Base-by-base conservation (phyloP, 2,797 vertebrate species). In the Trachops cirrhosus region DNA sequence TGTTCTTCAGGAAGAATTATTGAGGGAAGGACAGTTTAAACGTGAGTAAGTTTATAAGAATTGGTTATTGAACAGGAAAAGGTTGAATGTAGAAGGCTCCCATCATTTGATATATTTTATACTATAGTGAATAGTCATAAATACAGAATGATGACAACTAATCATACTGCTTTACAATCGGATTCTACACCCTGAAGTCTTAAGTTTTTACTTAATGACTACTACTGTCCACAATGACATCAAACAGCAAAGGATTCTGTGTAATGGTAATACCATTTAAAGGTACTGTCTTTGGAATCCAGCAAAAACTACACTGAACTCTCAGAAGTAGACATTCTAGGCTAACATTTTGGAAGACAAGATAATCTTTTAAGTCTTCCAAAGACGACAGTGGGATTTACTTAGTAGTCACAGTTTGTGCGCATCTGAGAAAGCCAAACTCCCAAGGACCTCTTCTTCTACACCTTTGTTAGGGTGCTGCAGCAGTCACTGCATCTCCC, bases 321-420 rank as follows among this genome's bases (percentile, higher is more conserved):
- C 32, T 75, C 4, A 73, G 71, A 78, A 94, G 75, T 34, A 78
- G 50, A 83, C 89, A 89, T 37, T 94, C 29, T 86, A 91, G 89
- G 44, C 46, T 96, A 94, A 77, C 41, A 91, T 64, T 91, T n/a
- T 89, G 75, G 79, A 95, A 88, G 24, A 91, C 16, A 94, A 95
- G n/a, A 41, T 88, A 77, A 78, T 54, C 16, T 95, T 73, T 84
- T 26, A 82, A 92, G 67, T 79, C 39, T 86, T 92, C 21, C 64
- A 73, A 37, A 48, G 50, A 74, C 44, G 64, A 70, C 18, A 68
- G 7, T 57, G 39, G 59, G 62, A 87, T 87, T 92, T 86, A 87
- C 74, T 70, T 73, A 54, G 77, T 52, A 54, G 70, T 37, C 41
- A 78, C 6, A 75, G 26, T 19, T 90, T 59, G n/a, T 57, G 37